Conservation (phyloP, 2,888 invertebrate genomes). For the Amphipyra berbera region DNA sequence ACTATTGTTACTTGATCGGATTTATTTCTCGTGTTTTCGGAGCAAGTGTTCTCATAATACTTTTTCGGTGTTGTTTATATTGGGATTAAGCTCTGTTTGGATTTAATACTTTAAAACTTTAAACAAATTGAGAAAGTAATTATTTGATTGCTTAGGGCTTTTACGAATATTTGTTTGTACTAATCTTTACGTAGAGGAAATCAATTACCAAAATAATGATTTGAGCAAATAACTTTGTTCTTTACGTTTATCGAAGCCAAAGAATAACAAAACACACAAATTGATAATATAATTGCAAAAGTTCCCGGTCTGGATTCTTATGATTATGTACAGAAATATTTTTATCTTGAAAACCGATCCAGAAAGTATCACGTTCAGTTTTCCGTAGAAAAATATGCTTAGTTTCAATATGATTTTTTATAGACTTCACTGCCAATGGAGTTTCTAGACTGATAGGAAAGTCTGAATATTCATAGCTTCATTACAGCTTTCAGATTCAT, state of each 20-base stretch:
- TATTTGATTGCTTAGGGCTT: background rate
- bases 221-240: background rate
- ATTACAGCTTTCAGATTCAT: conserved; percentile 35
- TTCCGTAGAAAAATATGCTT: conserved; percentile 11
- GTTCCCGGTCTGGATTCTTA: conserved; percentile 8
- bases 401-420: conserved; percentile 30
- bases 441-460: conserved; percentile 36
- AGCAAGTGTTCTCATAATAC: conserved; percentile 22
- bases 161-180: background rate
- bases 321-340: conserved; percentile 10
- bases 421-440: conserved; percentile 30
- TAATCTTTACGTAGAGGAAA: background rate
- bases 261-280: conserved; percentile 19
- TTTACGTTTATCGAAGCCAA: conserved; percentile 6
- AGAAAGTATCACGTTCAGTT: conserved; percentile 5
- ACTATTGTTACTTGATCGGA: conserved; percentile 50
- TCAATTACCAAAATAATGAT: conserved; percentile 4
- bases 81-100: conserved; percentile 4
- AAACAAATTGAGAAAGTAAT: background rate
- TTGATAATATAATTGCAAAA: conserved; percentile 23
- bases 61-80: conserved; percentile 15
- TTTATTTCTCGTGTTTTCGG: conserved; percentile 38
- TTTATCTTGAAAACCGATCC: conserved; percentile 6
- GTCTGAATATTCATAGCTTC: conserved; percentile 54
- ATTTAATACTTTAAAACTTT: conserved; percentile 3